These are phyloP conservation scores for Caenorhabditis angaria DNA, from an alignment of 2,888 invertebrate species.

Conservation along the genomic window DNA sequence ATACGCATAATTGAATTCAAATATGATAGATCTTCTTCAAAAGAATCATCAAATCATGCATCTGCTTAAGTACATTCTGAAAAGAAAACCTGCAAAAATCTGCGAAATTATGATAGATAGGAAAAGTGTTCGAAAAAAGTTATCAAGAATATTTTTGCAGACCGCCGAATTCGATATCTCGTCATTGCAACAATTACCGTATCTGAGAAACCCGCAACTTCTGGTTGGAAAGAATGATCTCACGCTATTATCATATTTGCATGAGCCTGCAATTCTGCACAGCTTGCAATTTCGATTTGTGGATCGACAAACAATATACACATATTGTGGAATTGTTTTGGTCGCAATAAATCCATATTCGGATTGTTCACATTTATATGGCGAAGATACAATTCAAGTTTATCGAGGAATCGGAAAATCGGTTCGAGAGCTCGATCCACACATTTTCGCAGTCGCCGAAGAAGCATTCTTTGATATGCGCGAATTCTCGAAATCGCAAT, in stretches of 20 bases:
- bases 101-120: too few relatives aligned
- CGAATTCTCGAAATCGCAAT: conserved; percentile 77
- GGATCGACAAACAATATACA: conserved; percentile 92
- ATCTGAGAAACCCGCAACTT: conserved; percentile 90
- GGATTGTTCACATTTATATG: conserved; percentile 80
- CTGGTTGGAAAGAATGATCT: conserved; percentile 96
- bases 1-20: conserved; percentile 15
- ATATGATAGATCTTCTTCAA: too few relatives aligned
- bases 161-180: conserved; percentile 42
- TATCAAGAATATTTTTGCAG: too few relatives aligned
- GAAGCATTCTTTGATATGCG: conserved; percentile 76
- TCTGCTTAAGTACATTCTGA: too few relatives aligned
- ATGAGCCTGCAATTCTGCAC: conserved; percentile 92
- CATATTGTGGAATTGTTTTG: conserved; percentile 95
- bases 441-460: conserved; percentile 97
- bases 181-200: conserved; percentile 79
- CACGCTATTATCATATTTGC: conserved; percentile 92
- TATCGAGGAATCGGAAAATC: conserved; percentile 68
- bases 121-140: conserved; percentile 21
- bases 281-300: conserved; percentile 92
- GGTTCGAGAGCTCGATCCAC: conserved; percentile 83
- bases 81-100: too few relatives aligned
- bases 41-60: too few relatives aligned
- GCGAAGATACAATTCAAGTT: conserved; percentile 89
- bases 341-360: conserved; percentile 98